Conservation (phyloP, 2,113 vertebrate genomes). For the Gavia stellata region DNA sequence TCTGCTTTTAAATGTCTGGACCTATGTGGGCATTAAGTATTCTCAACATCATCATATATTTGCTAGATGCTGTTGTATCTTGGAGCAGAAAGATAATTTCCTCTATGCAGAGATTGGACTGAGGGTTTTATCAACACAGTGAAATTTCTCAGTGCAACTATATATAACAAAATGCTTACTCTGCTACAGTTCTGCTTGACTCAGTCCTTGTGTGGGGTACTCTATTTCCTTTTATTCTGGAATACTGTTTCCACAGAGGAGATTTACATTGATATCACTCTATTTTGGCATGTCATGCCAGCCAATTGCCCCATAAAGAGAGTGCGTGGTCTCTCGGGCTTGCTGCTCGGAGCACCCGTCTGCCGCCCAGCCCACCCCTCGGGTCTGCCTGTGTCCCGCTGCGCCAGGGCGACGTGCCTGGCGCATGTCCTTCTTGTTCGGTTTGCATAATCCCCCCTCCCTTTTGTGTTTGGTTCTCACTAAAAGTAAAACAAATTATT, state of each 20-base stretch:
- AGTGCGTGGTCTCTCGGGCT: not conserved
- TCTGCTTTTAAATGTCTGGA: slow-evolving; percentile 61
- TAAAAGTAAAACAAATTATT: not conserved
- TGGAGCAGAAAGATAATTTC: not conserved
- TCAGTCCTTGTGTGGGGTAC: not conserved
- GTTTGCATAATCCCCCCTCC: not conserved
- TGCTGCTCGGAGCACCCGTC: too few species aligned
- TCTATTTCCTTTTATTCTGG: not conserved
- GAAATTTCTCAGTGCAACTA: not conserved
- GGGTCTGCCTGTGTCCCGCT: not conserved
- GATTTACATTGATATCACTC: not conserved
- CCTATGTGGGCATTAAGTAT: not conserved
- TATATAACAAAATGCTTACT: not conserved
- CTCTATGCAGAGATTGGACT: not conserved
- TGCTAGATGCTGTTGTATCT: not conserved
- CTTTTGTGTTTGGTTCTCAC: not conserved
- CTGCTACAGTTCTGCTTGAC: not conserved
- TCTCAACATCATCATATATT: not conserved
- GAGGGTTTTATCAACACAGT: not conserved
- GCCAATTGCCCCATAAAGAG: not conserved
- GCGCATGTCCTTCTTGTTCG: fast-evolving
- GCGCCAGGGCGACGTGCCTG: not conserved
- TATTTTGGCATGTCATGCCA: not conserved
- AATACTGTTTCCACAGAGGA: not conserved
- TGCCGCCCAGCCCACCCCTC: not conserved